Base-by-base conservation (phyloP, 2,888 invertebrate species). In the Zygogramma bicolorata region DNA sequence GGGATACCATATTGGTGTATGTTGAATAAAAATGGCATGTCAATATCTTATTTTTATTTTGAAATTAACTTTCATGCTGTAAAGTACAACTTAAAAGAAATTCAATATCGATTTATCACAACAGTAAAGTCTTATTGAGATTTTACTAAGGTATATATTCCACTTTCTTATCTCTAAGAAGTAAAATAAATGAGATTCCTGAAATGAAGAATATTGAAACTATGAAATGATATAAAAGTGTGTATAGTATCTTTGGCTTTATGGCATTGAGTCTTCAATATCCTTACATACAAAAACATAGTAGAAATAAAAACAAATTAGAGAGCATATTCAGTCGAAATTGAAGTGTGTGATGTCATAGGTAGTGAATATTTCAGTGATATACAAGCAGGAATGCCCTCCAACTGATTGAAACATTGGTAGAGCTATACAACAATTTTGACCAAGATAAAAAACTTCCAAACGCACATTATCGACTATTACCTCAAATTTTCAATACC, bases 1-100 rank as follows among this genome's bases (percentile, higher is more conserved):
- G n/a, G n/a, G n/a, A n/a, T n/a, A n/a, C n/a, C n/a, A n/a, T n/a
- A n/a, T n/a, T n/a, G n/a, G n/a, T n/a, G n/a, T n/a, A n/a, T 34
- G 34, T 10, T 34, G 34, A 34, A 29, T 3, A 58, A 57, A 59
- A 69, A 42, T 57, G 63, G 58, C 46, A 29, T 42, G 34, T 69
- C 22, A 10, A 46, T 46, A 46, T 46, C 20, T 10, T 46, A 46
- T 3, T 20, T 46, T 22, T 63, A 69, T 63, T 69, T 61, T 38
- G 58, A 18, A 69, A n/a, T n/a, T n/a, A n/a, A 63, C 63, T 58
- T 63, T 69, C 58, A 69, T 69, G 58, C 69, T 63, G 57, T 57
- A 58, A 29, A 58, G 46, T 69, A 63, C 18, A 63, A 40, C 62
- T 20, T 38, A 40, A 49, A 69, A 59, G 49, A 42, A 63, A 69